Conservation (phyloP, 2,888 invertebrate species). For the Dendrolimus houi region DNA sequence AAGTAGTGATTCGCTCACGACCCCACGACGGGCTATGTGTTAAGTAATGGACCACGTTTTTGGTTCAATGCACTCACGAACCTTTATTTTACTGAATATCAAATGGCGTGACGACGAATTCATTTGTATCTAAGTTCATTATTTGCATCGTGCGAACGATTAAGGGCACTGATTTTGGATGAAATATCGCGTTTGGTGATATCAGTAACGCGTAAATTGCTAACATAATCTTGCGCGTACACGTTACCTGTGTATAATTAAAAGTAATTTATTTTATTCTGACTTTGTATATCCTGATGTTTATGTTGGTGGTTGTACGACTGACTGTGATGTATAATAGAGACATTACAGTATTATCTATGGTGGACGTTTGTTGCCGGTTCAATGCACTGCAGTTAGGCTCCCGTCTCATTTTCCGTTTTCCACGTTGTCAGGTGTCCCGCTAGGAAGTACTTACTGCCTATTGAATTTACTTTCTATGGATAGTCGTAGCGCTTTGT, state of each 20-base stretch:
- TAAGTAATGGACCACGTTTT: constrained; percentile 69
- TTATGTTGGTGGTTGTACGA: too few species aligned
- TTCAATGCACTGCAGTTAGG: constrained; percentile 54
- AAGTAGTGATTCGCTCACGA: constrained; percentile 54
- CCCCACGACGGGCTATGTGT: constrained; percentile 36
- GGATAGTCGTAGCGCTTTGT: not conserved
- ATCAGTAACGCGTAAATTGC: not conserved
- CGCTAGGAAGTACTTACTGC: not conserved
- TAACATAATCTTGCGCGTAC: not conserved
- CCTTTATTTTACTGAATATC: constrained; percentile 56
- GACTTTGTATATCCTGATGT: not conserved
- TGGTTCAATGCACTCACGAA: constrained; percentile 72
- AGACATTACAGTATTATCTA: constrained; percentile 17
- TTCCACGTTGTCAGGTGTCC: constrained; percentile 37
- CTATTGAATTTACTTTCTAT: not conserved
- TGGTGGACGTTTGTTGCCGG: constrained; percentile 36
- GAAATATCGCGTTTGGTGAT: not conserved
- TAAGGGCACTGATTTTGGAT: constrained; percentile 7
- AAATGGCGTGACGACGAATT: constrained; percentile 53
- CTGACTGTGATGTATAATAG: not conserved
- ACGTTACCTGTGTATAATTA: not conserved
- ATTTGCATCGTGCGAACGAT: constrained; percentile 42
- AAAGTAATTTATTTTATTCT: not conserved
- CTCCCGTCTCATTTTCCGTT: constrained; percentile 52
- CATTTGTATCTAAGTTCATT: constrained; percentile 45